Evolutionary conservation across 2,888 invertebrate species (phyloP), one percentile per base, ranked within the genome.

Genomic region (Stenolophus ochropezus): DNA sequence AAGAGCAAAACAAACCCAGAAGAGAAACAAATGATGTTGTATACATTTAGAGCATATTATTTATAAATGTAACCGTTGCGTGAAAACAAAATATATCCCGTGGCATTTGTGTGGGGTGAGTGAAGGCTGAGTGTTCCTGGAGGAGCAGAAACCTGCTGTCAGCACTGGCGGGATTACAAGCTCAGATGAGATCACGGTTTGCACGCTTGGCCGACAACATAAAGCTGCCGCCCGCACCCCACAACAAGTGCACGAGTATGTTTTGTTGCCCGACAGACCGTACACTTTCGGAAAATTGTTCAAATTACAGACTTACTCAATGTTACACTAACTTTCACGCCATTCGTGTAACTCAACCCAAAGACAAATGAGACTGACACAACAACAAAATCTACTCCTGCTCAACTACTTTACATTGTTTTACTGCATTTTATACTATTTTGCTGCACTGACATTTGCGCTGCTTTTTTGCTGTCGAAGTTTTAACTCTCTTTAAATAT

Each of bases 111-210:
- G 8, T 42, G 11, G 4, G 1, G 8, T 42, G 33, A 42, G n/a
- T 27, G 65, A 6, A 65, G 21, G 8, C 16, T 56, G 16, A 65
- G 27, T 23, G 65, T 33, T 33, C 33, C 65, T 69, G 42, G 16
- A 33, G 65, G 33, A 69, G 27, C 25, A 56, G 56, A 75, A 75
- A 75, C 49, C 53, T 75, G 20, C 56, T 75, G 75, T 75, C 75
- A 75, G 75, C 53, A 42, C 53, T 75, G 33, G 8, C 56, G 25
- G 56, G 75, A 75, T 75, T 75, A 75, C 75, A 75, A 75, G 75
- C 75, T 75, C 56, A 56, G 49, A 53, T 75, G 53, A 75, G 56
- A 75, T 75, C 75, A 56, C 75, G 75, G 33, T 27, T 75, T 69
- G 16, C 33, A 16, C 33, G 33, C 33, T 33, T 69, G 65, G 65